phyloP scores from a whole-genome alignment of 2,888 invertebrate genomes.

The Acleris laterana region DNA sequence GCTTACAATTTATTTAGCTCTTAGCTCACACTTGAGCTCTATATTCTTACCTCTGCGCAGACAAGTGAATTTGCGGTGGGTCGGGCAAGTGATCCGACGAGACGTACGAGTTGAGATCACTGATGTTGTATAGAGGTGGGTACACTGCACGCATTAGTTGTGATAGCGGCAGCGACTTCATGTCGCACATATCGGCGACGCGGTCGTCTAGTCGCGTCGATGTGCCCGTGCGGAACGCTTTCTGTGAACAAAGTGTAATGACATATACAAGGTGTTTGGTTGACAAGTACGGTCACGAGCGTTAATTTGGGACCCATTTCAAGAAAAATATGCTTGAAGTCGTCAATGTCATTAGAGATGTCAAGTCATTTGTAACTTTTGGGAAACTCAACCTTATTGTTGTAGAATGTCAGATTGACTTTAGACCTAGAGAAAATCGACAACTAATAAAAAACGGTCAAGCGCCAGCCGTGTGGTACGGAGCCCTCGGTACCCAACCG shows the following conservation, averaged over 20 bases:
- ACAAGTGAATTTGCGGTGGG: slow-evolving; percentile 93
- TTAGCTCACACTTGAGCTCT: not conserved
- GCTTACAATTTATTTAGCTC: too few relatives aligned
- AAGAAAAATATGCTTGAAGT: too few relatives aligned
- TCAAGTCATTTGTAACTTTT: too few relatives aligned
- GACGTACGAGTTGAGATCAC: slow-evolving; percentile 81
- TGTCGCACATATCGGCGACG: slow-evolving; percentile 95
- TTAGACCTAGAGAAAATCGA: too few relatives aligned
- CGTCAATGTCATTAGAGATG: too few relatives aligned
- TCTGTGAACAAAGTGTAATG: slow-evolving; percentile 85
- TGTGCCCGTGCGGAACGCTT: slow-evolving; percentile 94
- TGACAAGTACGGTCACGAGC: not conserved
- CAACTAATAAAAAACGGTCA: too few relatives aligned
- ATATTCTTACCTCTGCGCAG: slow-evolving; percentile 87
- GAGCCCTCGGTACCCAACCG: too few relatives aligned
- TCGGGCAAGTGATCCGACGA: slow-evolving; percentile 78
- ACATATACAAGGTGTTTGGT: not conserved
- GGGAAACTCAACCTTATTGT: too few relatives aligned
- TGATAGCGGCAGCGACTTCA: slow-evolving; percentile 93
- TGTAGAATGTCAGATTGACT: too few relatives aligned
- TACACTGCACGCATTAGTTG: slow-evolving; percentile 93
- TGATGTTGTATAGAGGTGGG: slow-evolving; percentile 96
- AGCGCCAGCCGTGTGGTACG: too few relatives aligned
- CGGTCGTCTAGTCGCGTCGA: slow-evolving; percentile 97
- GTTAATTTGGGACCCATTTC: too few relatives aligned